phyloP scores from a whole-genome alignment of 2,113 vertebrate species.

The Oreocharis arfaki region DNA sequence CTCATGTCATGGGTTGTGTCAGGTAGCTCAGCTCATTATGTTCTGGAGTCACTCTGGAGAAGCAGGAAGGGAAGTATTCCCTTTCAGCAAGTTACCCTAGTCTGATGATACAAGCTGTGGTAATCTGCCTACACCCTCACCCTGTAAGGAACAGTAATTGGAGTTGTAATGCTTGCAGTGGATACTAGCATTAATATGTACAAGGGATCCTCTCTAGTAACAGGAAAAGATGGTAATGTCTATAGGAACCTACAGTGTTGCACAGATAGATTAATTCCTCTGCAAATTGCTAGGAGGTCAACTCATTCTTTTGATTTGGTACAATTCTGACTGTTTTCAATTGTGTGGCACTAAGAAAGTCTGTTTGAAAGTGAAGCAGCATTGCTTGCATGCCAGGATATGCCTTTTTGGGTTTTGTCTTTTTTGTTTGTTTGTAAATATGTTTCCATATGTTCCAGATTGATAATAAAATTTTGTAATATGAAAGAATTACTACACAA shows the following conservation, averaged over 20 bases:
- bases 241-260: background rate
- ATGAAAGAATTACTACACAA: background rate
- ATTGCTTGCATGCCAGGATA: background rate
- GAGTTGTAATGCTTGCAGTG: background rate
- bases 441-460: background rate
- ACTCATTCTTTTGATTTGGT: background rate
- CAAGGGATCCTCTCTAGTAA: background rate
- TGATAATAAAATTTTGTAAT: background rate
- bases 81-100: background rate
- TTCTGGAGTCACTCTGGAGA: background rate
- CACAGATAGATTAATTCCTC: background rate
- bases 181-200: background rate
- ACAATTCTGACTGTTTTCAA: background rate
- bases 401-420: background rate
- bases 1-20: fast-evolving
- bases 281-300: background rate
- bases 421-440: background rate
- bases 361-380: background rate
- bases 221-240: background rate
- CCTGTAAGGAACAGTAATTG: background rate
- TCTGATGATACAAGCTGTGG: background rate
- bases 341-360: background rate
- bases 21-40: background rate
- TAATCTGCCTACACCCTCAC: background rate
- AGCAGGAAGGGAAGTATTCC: background rate